phyloP scores from a whole-genome alignment of 2,113 vertebrate genomes.

The Lepisosteus osseus region DNA sequence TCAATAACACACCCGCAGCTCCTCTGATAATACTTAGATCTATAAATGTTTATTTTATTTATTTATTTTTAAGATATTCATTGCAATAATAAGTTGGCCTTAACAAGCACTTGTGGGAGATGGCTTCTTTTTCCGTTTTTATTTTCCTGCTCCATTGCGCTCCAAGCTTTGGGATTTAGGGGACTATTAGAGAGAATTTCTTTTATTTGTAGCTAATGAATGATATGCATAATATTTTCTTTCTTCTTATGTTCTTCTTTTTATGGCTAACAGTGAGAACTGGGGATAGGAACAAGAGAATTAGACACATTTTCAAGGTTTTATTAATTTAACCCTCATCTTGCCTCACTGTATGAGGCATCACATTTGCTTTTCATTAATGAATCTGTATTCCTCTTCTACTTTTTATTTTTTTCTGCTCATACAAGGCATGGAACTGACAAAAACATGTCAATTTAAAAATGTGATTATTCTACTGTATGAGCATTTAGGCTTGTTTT shows the following conservation, averaged over 20 bases:
- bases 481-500: too few species aligned
- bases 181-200: conserved; percentile 75
- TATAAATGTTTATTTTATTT: conserved; percentile 74
- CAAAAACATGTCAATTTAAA: too few species aligned
- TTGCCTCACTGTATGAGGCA: conserved; percentile 29
- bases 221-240: conserved; percentile 68
- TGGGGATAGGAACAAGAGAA: conserved; percentile 57
- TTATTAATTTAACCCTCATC: conserved; percentile 61
- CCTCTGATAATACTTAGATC: conserved; percentile 67
- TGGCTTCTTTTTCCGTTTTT: conserved; percentile 63
- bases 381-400: too few species aligned
- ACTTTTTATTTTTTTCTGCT: too few species aligned
- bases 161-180: conserved; percentile 74
- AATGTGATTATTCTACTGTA: too few species aligned
- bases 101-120: conserved; percentile 94
- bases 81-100: conserved; percentile 77
- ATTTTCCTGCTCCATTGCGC: conserved; percentile 65
- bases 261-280: conserved; percentile 55
- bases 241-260: conserved; percentile 62
- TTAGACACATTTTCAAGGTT: conserved; percentile 61
- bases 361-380: conserved; percentile 6
- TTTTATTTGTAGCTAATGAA: conserved; percentile 83
- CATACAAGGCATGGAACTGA: too few species aligned
- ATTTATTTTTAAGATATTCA: conserved; percentile 77
- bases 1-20: conserved; percentile 61